phyloP scores from a whole-genome alignment of 2,113 vertebrate genomes.

The Odocoileus virginianus region DNA sequence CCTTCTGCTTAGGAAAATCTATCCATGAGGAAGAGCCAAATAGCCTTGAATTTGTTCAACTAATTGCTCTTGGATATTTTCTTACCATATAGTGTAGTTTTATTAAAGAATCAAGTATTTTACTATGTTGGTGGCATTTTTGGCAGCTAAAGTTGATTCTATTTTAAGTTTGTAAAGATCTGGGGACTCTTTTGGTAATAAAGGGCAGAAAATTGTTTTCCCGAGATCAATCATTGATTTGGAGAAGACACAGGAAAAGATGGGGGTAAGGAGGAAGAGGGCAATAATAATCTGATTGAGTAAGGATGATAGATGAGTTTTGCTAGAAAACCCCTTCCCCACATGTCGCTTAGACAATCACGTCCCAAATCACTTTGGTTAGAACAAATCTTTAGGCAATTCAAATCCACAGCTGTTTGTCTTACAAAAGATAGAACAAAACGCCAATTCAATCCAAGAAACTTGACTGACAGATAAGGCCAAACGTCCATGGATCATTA shows the following conservation, averaged over 20 bases:
- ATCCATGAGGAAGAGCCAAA: slow-evolving; percentile 31
- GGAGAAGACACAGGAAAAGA: not conserved
- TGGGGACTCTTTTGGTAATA: not conserved
- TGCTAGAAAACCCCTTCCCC: not conserved
- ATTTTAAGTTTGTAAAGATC: not conserved
- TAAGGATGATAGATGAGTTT: not conserved
- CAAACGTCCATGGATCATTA: slow-evolving; percentile 10
- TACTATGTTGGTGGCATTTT: slow-evolving; percentile 56
- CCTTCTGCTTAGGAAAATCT: slow-evolving; percentile 46
- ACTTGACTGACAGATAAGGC: not conserved
- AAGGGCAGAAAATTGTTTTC: not conserved
- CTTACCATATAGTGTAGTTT: slow-evolving; percentile 62
- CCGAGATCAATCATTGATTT: not conserved
- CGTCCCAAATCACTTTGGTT: not conserved
- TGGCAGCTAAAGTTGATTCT: not conserved
- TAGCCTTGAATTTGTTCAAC: slow-evolving; percentile 53
- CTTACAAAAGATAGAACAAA: slow-evolving; percentile 35
- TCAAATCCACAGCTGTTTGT: not conserved
- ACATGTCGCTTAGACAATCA: not conserved
- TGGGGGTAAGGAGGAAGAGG: not conserved
- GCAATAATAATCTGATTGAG: not conserved
- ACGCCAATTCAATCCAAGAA: slow-evolving; percentile 33
- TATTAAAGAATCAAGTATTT: slow-evolving; percentile 72
- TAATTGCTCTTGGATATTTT: slow-evolving; percentile 69
- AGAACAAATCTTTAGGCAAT: not conserved